Evolutionary conservation across 2,797 vertebrate genomes (phyloP).

Genomic region (Rhinichthys osculus): DNA sequence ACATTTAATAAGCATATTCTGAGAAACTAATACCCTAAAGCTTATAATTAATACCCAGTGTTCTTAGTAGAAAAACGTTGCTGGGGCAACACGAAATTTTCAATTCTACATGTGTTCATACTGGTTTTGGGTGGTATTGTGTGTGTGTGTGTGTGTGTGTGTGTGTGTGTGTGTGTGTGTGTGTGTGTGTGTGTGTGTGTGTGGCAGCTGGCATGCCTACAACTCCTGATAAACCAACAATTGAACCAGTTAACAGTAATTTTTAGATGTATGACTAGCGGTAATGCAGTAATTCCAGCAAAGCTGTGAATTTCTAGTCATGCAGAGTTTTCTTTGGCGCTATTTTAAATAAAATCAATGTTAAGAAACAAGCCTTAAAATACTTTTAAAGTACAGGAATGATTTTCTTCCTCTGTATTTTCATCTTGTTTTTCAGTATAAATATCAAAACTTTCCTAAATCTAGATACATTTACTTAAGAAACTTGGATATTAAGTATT

Average conservation of each 20-base stretch:
- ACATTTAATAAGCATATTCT: slow-evolving; percentile 33
- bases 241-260: background rate
- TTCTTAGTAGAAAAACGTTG: slow-evolving; percentile 23
- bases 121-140: slow-evolving; percentile 37
- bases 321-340: background rate
- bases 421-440: background rate
- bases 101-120: background rate
- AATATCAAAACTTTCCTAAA: background rate
- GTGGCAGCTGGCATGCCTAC: slow-evolving; percentile 24
- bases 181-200: background rate
- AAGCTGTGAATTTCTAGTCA: background rate
- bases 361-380: background rate
- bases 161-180: background rate
- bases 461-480: background rate
- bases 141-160: slow-evolving; percentile 8
- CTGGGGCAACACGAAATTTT: slow-evolving; percentile 16
- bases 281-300: background rate
- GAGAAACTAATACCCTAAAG: slow-evolving; percentile 33
- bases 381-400: background rate
- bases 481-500: background rate
- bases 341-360: background rate
- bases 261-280: slow-evolving; percentile 7
- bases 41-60: slow-evolving; percentile 25
- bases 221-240: slow-evolving; percentile 14
- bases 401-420: background rate